Evolutionary conservation across 1,140 invertebrate species (phyloP), one percentile per base, ranked within the genome.

Genomic region (Campoletis sonorensis): DNA sequence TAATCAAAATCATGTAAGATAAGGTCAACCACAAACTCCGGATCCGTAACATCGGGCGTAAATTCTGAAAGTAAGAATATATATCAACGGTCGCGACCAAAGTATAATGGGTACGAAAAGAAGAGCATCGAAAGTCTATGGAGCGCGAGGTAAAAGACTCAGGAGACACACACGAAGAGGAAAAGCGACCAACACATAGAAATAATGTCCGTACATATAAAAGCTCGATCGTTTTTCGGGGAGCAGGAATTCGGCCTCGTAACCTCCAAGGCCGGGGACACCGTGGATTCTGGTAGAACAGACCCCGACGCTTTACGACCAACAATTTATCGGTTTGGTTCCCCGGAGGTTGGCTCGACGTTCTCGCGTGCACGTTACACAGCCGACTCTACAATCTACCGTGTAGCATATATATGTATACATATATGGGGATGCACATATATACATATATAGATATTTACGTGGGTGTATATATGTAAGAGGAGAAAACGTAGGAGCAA

Each of bases 311-410:
- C 83, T 88, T 88, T 88, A 88, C 87, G 85, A 84, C 79, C 86
- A 82, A 79, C 85, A 86, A 87, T 88, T 88, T 88, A 87, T 88
- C 85, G 85, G 85, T 58, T 84, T 75, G 81, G 70, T 70, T 79
- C 79, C 70, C 80, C 26, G 26, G 45, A 72, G 83, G 79, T 64
- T 78, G 58, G 58, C 45, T 77, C 79, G 83, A 82, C 81, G 68
- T 85, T 84, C 71, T 81, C 81, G 81, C 61, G 64, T 77, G 82
- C 81, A 54, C 58, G 61, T 64, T 64, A 26, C 61, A 64, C 23
- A 27, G 10, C 61, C 61, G 61, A 26, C 61, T 64, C 61, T 64
- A 64, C 61, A 23, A 64, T 64, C 61, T 64, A 26, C 23, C 27
- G 61, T 23, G 3, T 13, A 21, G 0, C 4, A 11, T 27, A 27